Evolutionary conservation across 1,140 invertebrate species (phyloP).

Genomic region (Akabosia matsudoensis): DNA sequence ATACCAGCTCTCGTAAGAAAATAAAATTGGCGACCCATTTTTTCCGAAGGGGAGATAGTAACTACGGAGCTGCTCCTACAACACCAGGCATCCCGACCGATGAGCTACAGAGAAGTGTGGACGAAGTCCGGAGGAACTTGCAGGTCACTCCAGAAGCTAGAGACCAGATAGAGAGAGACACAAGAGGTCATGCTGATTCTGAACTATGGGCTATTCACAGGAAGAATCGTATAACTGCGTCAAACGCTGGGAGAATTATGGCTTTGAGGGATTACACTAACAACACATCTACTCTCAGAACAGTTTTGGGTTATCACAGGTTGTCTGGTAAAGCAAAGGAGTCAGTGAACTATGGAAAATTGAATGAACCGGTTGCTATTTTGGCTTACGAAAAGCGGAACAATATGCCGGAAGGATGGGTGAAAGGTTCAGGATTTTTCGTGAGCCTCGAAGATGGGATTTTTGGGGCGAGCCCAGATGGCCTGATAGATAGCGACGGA

Average conservation of each 20-base stretch:
- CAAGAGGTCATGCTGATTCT: slow-evolving; percentile 9
- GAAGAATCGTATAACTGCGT: slow-evolving; percentile 27
- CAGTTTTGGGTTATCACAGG: not conserved
- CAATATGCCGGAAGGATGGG: not conserved
- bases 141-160: not conserved
- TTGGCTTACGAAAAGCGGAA: not conserved
- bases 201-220: not conserved
- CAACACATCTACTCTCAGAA: not conserved
- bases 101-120: not conserved
- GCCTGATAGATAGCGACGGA: slow-evolving; percentile 49
- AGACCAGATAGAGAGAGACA: not conserved
- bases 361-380: slow-evolving; percentile 20
- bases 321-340: not conserved
- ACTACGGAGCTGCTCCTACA: not conserved
- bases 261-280: not conserved
- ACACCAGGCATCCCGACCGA: not conserved
- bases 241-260: slow-evolving; percentile 16
- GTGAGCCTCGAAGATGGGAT: slow-evolving; percentile 49
- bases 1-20: not conserved
- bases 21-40: not conserved
- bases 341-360: not conserved
- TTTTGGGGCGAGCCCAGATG: slow-evolving; percentile 53
- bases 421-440: slow-evolving; percentile 48
- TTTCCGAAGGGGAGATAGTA: slow-evolving; percentile 3
- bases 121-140: not conserved